Evolutionary conservation across 1,140 invertebrate species (phyloP).

Genomic region (Aethina tumida): DNA sequence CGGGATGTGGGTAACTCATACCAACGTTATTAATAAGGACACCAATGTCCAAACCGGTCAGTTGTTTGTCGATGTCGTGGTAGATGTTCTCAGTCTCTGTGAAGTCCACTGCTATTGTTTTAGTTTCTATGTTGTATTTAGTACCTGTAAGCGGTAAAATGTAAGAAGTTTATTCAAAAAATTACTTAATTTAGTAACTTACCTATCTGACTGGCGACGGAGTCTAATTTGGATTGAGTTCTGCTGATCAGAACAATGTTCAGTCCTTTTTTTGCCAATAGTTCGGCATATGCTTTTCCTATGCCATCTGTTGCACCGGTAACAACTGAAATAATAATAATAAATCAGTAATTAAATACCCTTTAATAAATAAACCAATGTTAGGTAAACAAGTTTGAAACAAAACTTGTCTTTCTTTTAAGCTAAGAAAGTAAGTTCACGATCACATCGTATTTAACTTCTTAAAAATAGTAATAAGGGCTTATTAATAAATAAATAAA

Average conservation of each 20-base stretch:
- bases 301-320: slow-evolving; percentile 89
- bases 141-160: slow-evolving; percentile 43
- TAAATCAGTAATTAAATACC: too few species aligned
- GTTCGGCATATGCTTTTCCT: slow-evolving; percentile 79
- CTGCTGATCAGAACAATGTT: slow-evolving; percentile 85
- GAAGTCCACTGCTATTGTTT: slow-evolving; percentile 79
- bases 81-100: slow-evolving; percentile 61
- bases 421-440: too few species aligned
- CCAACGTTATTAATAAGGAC: slow-evolving; percentile 95
- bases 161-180: not conserved
- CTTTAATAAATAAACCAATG: too few species aligned
- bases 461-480: too few species aligned
- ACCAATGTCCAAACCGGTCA: slow-evolving; percentile 76
- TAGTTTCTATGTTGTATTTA: slow-evolving; percentile 67
- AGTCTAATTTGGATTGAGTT: slow-evolving; percentile 68
- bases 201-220: slow-evolving; percentile 74
- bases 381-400: too few species aligned
- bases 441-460: too few species aligned
- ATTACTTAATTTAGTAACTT: slow-evolving; percentile 22
- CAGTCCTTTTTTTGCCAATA: slow-evolving; percentile 70
- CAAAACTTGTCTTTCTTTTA: too few species aligned
- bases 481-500: too few species aligned
- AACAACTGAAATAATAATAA: slow-evolving; percentile 51
- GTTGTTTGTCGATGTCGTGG: slow-evolving; percentile 59
- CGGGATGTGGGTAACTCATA: slow-evolving; percentile 79